Evolutionary conservation across 2,797 vertebrate genomes (phyloP).

Genomic region (Hipposideros larvatus): DNA sequence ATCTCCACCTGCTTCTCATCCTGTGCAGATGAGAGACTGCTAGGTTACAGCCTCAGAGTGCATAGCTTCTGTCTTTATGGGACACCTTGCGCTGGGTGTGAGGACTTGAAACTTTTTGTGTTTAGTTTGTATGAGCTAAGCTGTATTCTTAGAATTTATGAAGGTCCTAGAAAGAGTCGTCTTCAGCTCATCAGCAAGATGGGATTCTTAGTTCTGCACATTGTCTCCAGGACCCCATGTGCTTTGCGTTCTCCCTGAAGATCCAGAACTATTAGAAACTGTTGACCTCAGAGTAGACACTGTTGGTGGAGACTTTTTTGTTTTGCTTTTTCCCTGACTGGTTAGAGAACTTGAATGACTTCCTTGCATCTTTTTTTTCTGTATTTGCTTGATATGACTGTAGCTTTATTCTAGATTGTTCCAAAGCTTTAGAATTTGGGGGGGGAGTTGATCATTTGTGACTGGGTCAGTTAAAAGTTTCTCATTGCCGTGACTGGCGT

Average conservation of each 20-base stretch:
- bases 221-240: not conserved
- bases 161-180: not conserved
- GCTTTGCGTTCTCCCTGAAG: not conserved
- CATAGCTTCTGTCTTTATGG: not conserved
- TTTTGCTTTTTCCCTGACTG: not conserved
- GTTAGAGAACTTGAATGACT: not conserved
- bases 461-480: not conserved
- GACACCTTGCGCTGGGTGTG: too few species aligned
- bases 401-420: not conserved
- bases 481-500: not conserved
- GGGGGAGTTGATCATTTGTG: not conserved
- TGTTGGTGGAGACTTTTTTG: not conserved
- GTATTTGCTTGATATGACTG: not conserved
- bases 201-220: not conserved
- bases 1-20: not conserved
- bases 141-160: not conserved
- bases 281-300: not conserved
- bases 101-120: not conserved
- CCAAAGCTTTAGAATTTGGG: not conserved
- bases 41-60: not conserved
- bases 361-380: not conserved
- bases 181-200: not conserved
- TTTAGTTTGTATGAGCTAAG: not conserved
- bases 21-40: not conserved
- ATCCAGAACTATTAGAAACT: not conserved